Percentiles rank a stretch among this genome's conserved stretches.
These are phyloP conservation scores for Spialia ferax DNA, from an alignment of 2,888 invertebrate genomes.

Conservation along the genomic window DNA sequence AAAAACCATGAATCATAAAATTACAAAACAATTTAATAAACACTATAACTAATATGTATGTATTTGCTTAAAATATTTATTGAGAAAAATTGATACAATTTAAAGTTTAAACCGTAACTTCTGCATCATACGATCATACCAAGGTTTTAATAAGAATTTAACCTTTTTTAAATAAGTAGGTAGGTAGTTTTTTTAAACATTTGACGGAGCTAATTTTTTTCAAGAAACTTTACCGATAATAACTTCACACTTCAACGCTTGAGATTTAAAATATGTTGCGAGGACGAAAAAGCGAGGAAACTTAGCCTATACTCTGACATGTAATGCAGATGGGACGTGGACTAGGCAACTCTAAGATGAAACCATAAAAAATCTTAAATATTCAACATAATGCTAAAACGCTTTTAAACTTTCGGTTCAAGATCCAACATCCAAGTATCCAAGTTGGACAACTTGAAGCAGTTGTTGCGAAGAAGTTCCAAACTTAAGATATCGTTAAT, in stretches of 20 bases:
- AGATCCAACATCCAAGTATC: constrained; percentile 28
- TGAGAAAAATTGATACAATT: too few species aligned
- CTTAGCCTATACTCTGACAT: constrained; percentile 16
- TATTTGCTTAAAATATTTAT: too few species aligned
- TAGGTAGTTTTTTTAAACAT: not conserved
- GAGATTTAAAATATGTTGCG: not conserved
- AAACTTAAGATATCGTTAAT: constrained; percentile 13
- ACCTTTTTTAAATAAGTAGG: too few species aligned
- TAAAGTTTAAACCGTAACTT: too few species aligned
- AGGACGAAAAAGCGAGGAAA: constrained; percentile 21
- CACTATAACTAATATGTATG: too few species aligned
- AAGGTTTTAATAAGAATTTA: too few species aligned
- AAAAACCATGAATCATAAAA: not conserved
- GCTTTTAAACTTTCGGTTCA: constrained; percentile 48
- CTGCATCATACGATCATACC: too few species aligned
- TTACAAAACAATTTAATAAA: too few species aligned
- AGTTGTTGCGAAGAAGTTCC: constrained; percentile 31
- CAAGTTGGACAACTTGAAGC: constrained; percentile 26
- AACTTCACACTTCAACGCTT: not conserved
- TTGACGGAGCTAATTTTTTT: not conserved
- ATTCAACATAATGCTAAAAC: constrained; percentile 52
- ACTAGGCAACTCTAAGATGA: constrained; percentile 44
- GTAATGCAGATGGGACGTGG: constrained; percentile 34
- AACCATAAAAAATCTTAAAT: constrained; percentile 49
- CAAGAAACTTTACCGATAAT: not conserved